Evolutionary conservation across 2,113 vertebrate species (phyloP), one percentile per base, ranked within the genome.

Genomic region (Oncorhynchus clarkii): DNA sequence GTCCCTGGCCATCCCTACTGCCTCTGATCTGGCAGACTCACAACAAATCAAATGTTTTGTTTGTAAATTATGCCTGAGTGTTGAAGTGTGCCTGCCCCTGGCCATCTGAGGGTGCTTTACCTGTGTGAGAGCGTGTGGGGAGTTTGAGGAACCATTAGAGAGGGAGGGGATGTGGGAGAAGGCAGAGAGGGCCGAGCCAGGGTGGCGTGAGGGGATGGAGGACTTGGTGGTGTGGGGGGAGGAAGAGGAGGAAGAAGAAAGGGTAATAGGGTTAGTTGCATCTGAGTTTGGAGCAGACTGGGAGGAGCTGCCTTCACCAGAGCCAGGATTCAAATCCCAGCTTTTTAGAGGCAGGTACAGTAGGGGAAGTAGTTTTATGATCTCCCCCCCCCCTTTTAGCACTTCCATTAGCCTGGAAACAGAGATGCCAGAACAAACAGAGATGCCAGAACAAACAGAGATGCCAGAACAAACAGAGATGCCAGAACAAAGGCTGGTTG

Each of bases 401-500:
- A 96, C 95, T 97, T 99, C 97, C 97, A 94, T 99, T 99, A 96
- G 97, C 97, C 97, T 99, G 97, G 92, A 93, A 99, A 99, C 91
- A 98, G 95, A 99, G 29, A 29, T 29, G 29, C 29, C 29, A 4
- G 29, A 29, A n/a, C n/a, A n/a, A 99, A 99, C 91, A 98, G 95
- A 98, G 95, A 31, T 31, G 29, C 29, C 29, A 4, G 29, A 29
- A 97, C 92, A 93, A 99, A 99, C 91, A 98, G 95, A 99, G 29
- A 31, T 31, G 29, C 29, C 29, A 5, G 29, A 31, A 27, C 26
- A 27, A 27, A 27, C 26, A 27, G 26, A 27, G 95, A 99, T 22
- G 96, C 95, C 91, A 91, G 94, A 96, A 97, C 95, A 99, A 92
- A 93, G 93, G 97, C 88, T 91, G 92, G 95, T 93, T 82, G 94